phyloP scores from a whole-genome alignment of 2,888 invertebrate species.

The Ptycholaimellus sp. region DNA sequence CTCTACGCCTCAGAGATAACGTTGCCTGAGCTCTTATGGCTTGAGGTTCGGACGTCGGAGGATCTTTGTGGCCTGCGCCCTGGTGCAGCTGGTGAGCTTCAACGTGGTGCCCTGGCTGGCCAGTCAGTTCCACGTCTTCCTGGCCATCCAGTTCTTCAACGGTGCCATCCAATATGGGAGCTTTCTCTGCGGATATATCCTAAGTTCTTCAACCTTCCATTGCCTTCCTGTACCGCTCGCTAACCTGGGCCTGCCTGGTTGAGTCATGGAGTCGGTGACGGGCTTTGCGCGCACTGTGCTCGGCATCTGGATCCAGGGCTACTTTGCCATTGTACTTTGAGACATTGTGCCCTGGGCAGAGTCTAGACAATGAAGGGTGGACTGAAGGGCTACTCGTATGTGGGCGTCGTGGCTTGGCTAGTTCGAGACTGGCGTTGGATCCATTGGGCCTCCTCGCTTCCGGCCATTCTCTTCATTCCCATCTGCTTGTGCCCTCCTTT shows the following conservation, averaged over 20 bases:
- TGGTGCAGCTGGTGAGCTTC: not conserved
- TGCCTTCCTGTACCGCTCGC: not conserved
- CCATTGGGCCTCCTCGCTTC: not conserved
- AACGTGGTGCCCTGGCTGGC: not conserved
- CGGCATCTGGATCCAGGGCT: constrained; percentile 5
- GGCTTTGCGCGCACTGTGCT: constrained; percentile 5
- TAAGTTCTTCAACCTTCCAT: not conserved
- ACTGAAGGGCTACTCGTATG: constrained; percentile 1
- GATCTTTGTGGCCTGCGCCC: not conserved
- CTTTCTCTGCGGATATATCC: not conserved
- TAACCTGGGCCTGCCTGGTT: not conserved
- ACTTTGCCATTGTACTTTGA: constrained; percentile 2
- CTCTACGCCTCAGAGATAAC: not conserved
- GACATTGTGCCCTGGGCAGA: not conserved
- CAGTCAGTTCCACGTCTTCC: not conserved
- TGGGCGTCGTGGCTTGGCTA: constrained; percentile 6
- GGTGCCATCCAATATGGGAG: not conserved
- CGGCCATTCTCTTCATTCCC: constrained; percentile 2
- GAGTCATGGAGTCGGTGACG: constrained; percentile 6
- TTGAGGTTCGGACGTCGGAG: not conserved
- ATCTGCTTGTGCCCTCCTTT: constrained; percentile 3
- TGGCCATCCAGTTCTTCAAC: not conserved
- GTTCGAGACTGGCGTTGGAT: constrained; percentile 4
- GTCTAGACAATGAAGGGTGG: too few relatives aligned
- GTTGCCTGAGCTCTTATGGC: not conserved